These are phyloP conservation scores for Cephus runcator DNA, from an alignment of 2,888 invertebrate species.

Conservation along the genomic window DNA sequence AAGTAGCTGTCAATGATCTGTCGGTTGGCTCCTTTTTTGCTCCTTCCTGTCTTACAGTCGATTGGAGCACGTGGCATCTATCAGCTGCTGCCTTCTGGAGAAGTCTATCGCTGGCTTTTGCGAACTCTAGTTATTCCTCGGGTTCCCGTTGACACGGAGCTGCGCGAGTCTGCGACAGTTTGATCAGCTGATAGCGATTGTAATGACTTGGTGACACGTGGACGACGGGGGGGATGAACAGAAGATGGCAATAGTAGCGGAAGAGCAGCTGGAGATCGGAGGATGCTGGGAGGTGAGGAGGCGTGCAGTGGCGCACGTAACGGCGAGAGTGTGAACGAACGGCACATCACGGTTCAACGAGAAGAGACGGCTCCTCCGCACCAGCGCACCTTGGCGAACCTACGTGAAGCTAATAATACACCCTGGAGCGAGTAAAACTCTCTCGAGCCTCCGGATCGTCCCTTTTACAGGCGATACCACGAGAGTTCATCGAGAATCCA, in stretches of 20 bases:
- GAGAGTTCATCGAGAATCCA: background rate
- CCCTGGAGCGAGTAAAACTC: conserved; percentile 10
- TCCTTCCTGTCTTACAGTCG: background rate
- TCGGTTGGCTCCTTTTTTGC: background rate
- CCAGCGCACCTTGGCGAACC: conserved; percentile 16
- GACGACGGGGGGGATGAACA: rapidly evolving
- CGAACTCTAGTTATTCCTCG: background rate
- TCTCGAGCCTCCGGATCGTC: background rate
- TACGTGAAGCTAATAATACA: conserved; percentile 27
- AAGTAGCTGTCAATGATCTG: conserved; percentile 44
- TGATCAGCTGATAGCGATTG: background rate
- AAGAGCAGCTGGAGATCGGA: background rate
- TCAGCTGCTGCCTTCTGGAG: background rate
- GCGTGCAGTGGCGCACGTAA: conserved; percentile 5
- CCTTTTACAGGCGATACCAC: background rate
- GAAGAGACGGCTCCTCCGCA: conserved; percentile 30
- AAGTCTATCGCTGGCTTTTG: background rate
- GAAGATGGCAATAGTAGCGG: background rate
- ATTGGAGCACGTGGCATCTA: background rate
- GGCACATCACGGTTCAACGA: conserved; percentile 28
- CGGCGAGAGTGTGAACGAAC: conserved; percentile 28
- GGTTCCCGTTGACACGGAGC: background rate
- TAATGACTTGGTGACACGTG: background rate
- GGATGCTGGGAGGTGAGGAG: background rate
- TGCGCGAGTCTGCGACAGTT: background rate